Conservation (phyloP, 2,888 invertebrate genomes). For the Tipula helvola region DNA sequence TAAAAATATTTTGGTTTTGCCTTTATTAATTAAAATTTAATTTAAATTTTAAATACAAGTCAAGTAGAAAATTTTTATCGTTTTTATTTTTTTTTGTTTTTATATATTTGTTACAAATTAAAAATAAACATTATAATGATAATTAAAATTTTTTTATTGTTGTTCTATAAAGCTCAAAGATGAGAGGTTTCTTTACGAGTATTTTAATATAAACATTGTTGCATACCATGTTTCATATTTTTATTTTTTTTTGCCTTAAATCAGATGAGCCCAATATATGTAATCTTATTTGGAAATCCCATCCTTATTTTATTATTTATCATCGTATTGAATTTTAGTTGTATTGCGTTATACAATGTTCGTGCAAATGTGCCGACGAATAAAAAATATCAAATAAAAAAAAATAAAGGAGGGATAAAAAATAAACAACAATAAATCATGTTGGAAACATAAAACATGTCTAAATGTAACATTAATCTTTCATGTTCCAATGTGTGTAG, state of each 20-base stretch:
- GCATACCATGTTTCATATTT: not conserved
- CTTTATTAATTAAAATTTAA: not conserved
- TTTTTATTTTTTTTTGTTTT: not conserved
- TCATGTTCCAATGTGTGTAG: not conserved
- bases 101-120: not conserved
- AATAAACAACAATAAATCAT: not conserved
- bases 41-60: not conserved
- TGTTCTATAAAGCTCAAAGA: not conserved
- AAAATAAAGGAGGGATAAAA: not conserved
- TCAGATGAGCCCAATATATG: not conserved
- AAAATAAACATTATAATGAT: not conserved
- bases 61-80: constrained; percentile 4
- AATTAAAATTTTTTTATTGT: not conserved
- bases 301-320: not conserved
- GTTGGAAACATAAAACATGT: not conserved
- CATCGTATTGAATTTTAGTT: not conserved
- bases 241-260: not conserved
- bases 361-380: not conserved
- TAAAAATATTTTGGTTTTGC: not conserved
- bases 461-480: not conserved
- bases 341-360: not conserved
- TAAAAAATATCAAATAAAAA: not conserved
- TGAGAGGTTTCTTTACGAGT: not conserved
- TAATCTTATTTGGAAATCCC: not conserved
- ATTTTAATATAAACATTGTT: not conserved